phyloP scores from a whole-genome alignment of 1,140 invertebrate genomes.

The Drosophila nikananu region DNA sequence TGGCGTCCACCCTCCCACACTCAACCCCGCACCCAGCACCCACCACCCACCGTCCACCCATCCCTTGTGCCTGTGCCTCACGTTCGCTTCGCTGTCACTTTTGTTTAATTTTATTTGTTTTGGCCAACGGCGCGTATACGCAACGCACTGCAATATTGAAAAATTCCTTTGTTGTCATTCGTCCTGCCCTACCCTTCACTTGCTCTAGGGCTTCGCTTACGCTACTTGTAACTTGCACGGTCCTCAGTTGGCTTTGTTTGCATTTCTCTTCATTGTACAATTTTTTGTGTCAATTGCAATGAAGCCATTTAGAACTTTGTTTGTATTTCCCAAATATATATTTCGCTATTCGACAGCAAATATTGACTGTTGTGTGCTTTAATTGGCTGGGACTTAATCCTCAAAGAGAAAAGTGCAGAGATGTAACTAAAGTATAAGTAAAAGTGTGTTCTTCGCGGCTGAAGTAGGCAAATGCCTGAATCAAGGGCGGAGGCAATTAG shows the following conservation, averaged over 20 bases:
- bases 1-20: not conserved
- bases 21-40: not conserved
- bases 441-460: not conserved
- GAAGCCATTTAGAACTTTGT: conserved; percentile 58
- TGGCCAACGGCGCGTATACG: conserved; percentile 73
- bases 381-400: conserved; percentile 4
- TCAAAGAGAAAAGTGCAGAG: not conserved
- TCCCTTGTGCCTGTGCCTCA: conserved; percentile 12
- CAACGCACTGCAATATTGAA: conserved; percentile 78
- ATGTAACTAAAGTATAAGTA: not conserved
- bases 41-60: not conserved
- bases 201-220: conserved; percentile 7
- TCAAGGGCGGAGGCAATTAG: not conserved
- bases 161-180: conserved; percentile 81
- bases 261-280: conserved; percentile 50
- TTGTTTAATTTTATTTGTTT: conserved; percentile 82
- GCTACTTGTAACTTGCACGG: conserved; percentile 15
- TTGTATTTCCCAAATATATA: conserved; percentile 17
- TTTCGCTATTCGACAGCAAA: conserved; percentile 14
- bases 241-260: conserved; percentile 33
- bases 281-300: conserved; percentile 72
- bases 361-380: conserved; percentile 1
- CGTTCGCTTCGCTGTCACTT: conserved; percentile 57
- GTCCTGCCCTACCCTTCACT: conserved; percentile 27
- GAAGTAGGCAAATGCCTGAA: not conserved